phyloP scores from a whole-genome alignment of 2,888 invertebrate genomes.

The Cylindroiulus punctatus region DNA sequence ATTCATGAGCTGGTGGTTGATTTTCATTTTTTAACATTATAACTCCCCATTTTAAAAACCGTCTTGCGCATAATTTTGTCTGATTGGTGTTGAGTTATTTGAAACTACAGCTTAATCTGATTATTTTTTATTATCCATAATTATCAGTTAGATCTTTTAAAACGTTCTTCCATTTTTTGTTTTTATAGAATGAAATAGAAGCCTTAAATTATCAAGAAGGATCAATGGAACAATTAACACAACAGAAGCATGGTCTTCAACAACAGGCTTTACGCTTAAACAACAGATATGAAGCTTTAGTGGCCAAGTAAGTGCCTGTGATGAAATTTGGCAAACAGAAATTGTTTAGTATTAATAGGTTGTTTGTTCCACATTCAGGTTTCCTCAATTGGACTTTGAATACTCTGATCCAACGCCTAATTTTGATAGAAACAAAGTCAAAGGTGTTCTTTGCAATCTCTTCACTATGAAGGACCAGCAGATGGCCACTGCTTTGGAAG shows the following conservation, averaged over 20 bases:
- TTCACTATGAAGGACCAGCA: constrained; percentile 77
- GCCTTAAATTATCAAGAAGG: constrained; percentile 72
- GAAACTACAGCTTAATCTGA: too few species aligned
- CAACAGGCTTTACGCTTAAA: background rate
- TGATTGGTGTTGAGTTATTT: too few species aligned
- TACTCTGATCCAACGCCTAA: constrained; percentile 81
- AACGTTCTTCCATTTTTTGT: constrained; percentile 58
- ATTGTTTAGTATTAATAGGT: background rate
- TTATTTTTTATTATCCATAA: too few species aligned
- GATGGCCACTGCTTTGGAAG: constrained; percentile 83
- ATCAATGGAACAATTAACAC: constrained; percentile 70
- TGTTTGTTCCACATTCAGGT: constrained; percentile 55
- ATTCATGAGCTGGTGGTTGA: too few species aligned
- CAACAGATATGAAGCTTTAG: background rate
- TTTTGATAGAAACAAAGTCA: constrained; percentile 75
- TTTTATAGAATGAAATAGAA: constrained; percentile 67
- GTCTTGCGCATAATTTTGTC: too few species aligned
- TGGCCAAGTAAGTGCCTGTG: background rate
- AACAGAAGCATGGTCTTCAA: constrained; percentile 61
- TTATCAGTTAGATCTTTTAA: background rate
- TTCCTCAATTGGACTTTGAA: constrained; percentile 71
- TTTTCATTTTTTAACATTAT: too few species aligned
- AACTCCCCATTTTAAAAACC: background rate
- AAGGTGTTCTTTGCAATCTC: constrained; percentile 82
- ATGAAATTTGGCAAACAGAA: background rate